Evolutionary conservation across 2,797 vertebrate genomes (phyloP).

Genomic region (Apogon talboti): DNA sequence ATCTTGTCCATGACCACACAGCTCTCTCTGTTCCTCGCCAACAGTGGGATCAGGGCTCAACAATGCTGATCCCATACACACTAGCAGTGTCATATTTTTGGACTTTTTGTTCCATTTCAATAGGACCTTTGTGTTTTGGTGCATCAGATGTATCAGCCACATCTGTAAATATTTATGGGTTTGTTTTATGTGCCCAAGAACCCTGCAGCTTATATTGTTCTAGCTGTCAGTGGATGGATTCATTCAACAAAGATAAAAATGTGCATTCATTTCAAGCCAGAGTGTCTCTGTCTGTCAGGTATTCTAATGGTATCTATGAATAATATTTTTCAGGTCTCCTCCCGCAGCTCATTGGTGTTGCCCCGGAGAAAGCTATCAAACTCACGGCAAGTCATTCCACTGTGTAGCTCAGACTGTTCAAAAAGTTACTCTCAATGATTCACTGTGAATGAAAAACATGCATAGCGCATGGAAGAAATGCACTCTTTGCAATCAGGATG

Average conservation of each 20-base stretch:
- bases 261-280: slow-evolving; percentile 65
- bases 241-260: slow-evolving; percentile 55
- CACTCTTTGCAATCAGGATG: slow-evolving; percentile 67
- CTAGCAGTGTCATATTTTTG: slow-evolving; percentile 71
- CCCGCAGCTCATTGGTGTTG: slow-evolving; percentile 97
- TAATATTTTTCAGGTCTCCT: slow-evolving; percentile 92
- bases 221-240: slow-evolving; percentile 66
- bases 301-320: slow-evolving; percentile 79
- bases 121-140: slow-evolving; percentile 69
- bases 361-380: slow-evolving; percentile 99
- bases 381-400: slow-evolving; percentile 93
- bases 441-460: slow-evolving; percentile 66
- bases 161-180: slow-evolving; percentile 82
- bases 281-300: slow-evolving; percentile 55
- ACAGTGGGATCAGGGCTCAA: slow-evolving; percentile 63
- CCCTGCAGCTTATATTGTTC: slow-evolving; percentile 70
- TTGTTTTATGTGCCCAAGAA: slow-evolving; percentile 72
- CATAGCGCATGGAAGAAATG: slow-evolving; percentile 38
- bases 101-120: slow-evolving; percentile 67
- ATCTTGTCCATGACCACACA: slow-evolving; percentile 74
- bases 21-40: slow-evolving; percentile 75
- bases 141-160: slow-evolving; percentile 71
- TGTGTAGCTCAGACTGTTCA: slow-evolving; percentile 61
- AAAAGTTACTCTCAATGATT: slow-evolving; percentile 60
- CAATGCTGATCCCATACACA: slow-evolving; percentile 66